Conservation (phyloP, 2,888 invertebrate species). For the Tachystola acroxantha region DNA sequence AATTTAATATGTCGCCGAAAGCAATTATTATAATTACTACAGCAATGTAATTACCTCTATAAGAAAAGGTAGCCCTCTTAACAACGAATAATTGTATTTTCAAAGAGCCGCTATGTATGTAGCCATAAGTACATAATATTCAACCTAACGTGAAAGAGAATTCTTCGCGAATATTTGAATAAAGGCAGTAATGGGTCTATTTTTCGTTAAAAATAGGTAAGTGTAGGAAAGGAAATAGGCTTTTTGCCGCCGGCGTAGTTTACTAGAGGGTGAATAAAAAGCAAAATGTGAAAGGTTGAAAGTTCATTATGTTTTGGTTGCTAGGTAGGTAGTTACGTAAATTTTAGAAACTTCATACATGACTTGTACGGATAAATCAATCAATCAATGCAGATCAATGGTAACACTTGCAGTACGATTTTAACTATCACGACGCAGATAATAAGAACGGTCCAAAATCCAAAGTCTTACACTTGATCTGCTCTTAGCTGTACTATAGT, state of each 20-base stretch:
- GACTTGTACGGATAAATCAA: no score
- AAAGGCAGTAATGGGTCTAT: slow-evolving; percentile 10
- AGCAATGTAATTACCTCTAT: slow-evolving; percentile 59
- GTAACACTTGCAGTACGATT: no score
- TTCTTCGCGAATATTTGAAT: slow-evolving; percentile 21
- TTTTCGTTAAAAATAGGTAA: slow-evolving; percentile 5
- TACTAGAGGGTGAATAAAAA: neutral
- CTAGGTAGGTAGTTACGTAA: no score
- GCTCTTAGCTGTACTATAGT: no score
- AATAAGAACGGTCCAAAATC: no score
- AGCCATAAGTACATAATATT: slow-evolving; percentile 58
- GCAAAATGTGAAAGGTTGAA: neutral
- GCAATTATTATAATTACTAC: slow-evolving; percentile 72
- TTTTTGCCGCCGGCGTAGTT: slow-evolving; percentile 1
- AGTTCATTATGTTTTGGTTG: neutral
- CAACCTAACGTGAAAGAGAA: slow-evolving; percentile 28
- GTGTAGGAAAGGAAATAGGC: slow-evolving; percentile 1
- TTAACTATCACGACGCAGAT: no score
- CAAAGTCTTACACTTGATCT: no score
- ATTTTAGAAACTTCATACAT: no score
- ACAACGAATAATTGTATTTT: slow-evolving; percentile 63
- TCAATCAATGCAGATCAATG: no score
- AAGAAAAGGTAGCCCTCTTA: slow-evolving; percentile 54
- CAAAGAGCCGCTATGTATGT: slow-evolving; percentile 49
- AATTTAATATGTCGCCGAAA: slow-evolving; percentile 62